Percentiles rank a stretch among this genome's conserved stretches.
phyloP scores from a whole-genome alignment of 2,888 invertebrate species.

The Hyalella azteca region DNA sequence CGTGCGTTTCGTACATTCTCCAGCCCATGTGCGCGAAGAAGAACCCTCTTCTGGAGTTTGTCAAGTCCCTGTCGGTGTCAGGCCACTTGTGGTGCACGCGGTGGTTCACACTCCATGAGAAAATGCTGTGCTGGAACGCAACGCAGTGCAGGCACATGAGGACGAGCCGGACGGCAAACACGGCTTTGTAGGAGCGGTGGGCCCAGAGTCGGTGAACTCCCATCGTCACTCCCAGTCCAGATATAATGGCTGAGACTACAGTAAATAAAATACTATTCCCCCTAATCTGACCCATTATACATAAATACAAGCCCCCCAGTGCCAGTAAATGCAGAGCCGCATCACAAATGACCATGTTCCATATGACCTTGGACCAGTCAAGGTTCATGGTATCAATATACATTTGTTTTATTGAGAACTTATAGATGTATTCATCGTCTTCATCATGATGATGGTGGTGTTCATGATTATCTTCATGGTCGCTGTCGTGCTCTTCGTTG shows the following conservation, averaged over 20 bases:
- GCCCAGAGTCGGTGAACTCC: constrained; percentile 95
- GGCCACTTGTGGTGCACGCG: constrained; percentile 88
- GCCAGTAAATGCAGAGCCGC: constrained; percentile 12
- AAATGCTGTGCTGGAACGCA: constrained; percentile 88
- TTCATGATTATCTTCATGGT: too few relatives aligned
- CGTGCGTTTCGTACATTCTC: constrained; percentile 88
- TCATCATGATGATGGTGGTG: too few relatives aligned
- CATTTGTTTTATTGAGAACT: too few relatives aligned
- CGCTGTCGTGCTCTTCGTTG: too few relatives aligned
- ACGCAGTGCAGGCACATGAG: constrained; percentile 81
- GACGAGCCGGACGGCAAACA: constrained; percentile 78
- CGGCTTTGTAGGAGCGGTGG: constrained; percentile 90
- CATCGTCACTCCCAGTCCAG: constrained; percentile 64
- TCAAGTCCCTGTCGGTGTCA: constrained; percentile 92
- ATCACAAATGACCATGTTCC: constrained; percentile 35
- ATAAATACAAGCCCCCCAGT: not conserved
- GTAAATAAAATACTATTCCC: constrained; percentile 2
- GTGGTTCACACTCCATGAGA: constrained; percentile 86
- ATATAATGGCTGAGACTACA: not conserved
- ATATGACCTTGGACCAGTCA: constrained; percentile 16
- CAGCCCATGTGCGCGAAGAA: constrained; percentile 97
- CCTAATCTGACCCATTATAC: not conserved
- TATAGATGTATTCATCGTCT: too few relatives aligned
- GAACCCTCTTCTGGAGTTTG: constrained; percentile 89
- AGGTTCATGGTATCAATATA: too few relatives aligned